These are phyloP conservation scores for Lepus timidus DNA, from an alignment of 2,113 vertebrate genomes.

Conservation along the genomic window DNA sequence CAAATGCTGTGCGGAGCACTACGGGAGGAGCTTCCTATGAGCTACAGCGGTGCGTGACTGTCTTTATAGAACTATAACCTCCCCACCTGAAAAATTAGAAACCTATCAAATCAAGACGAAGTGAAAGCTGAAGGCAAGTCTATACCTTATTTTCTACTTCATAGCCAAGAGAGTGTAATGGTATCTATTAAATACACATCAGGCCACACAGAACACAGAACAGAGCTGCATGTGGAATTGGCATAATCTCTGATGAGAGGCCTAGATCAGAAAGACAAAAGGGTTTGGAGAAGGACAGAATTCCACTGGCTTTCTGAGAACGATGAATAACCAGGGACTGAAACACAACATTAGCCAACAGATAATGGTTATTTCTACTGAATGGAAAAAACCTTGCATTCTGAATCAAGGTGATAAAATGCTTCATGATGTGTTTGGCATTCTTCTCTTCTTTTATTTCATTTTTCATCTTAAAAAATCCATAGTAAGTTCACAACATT, in stretches of 20 bases:
- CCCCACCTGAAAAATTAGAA: conserved; percentile 75
- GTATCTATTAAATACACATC: conserved; percentile 66
- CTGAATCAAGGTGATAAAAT: conserved; percentile 84
- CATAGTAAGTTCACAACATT: conserved; percentile 84
- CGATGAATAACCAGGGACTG: conserved; percentile 80
- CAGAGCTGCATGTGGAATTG: conserved; percentile 58
- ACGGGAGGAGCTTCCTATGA: conserved; percentile 52
- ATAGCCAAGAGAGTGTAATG: conserved; percentile 52
- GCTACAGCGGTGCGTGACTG: conserved; percentile 42
- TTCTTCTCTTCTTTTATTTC: conserved; percentile 81
- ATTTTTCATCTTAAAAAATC: conserved; percentile 83
- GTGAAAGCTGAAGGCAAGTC: conserved; percentile 69
- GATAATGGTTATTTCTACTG: conserved; percentile 79
- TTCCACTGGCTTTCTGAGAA: conserved; percentile 79
- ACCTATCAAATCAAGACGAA: conserved; percentile 74
- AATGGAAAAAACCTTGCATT: conserved; percentile 83
- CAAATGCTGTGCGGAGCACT: conserved; percentile 62
- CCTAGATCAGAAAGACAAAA: conserved; percentile 64
- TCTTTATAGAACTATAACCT: conserved; percentile 36
- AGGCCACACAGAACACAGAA: conserved; percentile 70
- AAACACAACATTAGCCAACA: conserved; percentile 83
- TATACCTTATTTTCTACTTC: conserved; percentile 72
- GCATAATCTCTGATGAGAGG: conserved; percentile 64
- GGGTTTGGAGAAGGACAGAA: conserved; percentile 67
- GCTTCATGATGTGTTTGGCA: conserved; percentile 75